Evolutionary conservation across 2,113 vertebrate genomes (phyloP), one percentile per base, ranked within the genome.

Genomic region (Passer domesticus): DNA sequence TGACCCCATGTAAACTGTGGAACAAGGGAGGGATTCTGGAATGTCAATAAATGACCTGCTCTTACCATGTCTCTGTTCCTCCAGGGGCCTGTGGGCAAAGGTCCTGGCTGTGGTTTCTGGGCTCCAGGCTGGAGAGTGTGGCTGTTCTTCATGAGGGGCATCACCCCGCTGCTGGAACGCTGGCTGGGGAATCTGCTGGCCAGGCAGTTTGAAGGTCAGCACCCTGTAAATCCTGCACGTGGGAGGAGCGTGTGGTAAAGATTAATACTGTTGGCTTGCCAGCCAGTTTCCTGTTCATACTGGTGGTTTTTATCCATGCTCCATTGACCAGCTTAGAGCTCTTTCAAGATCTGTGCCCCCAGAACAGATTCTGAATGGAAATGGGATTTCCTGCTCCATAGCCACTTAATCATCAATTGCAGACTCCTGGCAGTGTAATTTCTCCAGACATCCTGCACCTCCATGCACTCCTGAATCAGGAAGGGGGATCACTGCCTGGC

Each of bases 121-220:
- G 99, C 99, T 90, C 98, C 99, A 10, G 99, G 99, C 41, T 99
- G 99, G 99, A 98, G 99, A 69, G 99, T 99, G n/a, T 99, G 99
- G 99, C 98, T 99, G 67, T 99, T 99, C 97, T 99, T 99, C 96
- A 99, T 99, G 99, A 98, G 99, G 59, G 99, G 99, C 60, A 99
- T 99, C 96, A 99, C 99, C 3, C 99, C 99, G 0, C 97, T 99
- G 96, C 95, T 99, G 96, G 99, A 99, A 91, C 98, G 99, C 43
- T 99, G 99, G 99, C 98, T 99, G 24, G 99, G 99, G 46, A 99
- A 99, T 98, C 98, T 99, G 88, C 97, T 99, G 95, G 99, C 99
- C 95, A 98, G 99, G 92, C 99, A 99, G 97, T 99, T 99, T 97
- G 99, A 99, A 98, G 99, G 99, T 99, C 87, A 98, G 98, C 89